Percentiles rank a stretch among this genome's conserved stretches.
Conservation (phyloP, 37 sponge, comb jelly and placozoan species). For the Chondrosia reniformis region DNA sequence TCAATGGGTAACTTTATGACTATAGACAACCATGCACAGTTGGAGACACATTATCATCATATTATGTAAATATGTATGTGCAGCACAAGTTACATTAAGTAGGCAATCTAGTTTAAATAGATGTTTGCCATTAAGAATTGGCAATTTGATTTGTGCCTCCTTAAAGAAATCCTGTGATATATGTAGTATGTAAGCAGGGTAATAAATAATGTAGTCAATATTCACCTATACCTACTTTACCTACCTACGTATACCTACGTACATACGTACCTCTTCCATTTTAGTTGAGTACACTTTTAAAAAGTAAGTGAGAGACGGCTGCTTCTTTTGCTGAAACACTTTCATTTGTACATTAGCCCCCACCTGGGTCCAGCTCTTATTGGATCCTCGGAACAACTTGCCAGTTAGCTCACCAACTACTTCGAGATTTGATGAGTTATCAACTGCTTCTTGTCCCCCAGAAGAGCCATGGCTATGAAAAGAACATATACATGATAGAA, state of each 20-base stretch:
- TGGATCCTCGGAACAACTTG: conserved; percentile 27
- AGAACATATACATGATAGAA: too few relatives aligned
- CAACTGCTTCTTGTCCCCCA: too few relatives aligned
- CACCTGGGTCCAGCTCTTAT: conserved; percentile 44
- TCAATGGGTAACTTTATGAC: too few relatives aligned
- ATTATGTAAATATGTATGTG: too few relatives aligned
- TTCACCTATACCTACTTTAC: not conserved
- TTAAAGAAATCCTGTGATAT: not conserved
- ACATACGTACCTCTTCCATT: conserved; percentile 39
- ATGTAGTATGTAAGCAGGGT: not conserved
- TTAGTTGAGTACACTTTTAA: conserved; percentile 14
- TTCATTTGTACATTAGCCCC: conserved; percentile 27
- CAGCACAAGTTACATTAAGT: too few relatives aligned
- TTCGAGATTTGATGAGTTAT: too few relatives aligned
- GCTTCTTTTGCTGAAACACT: conserved; percentile 13
- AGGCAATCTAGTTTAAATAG: too few relatives aligned
- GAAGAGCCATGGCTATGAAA: not conserved
- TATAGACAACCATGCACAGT: too few relatives aligned
- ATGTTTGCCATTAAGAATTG: too few relatives aligned
- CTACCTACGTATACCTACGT: not conserved
- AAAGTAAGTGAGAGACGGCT: not conserved
- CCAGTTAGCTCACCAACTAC: conserved; percentile 24
- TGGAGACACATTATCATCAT: too few relatives aligned
- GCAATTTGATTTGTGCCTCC: too few relatives aligned
- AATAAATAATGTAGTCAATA: not conserved